A percentile compares a stretch with the other conserved stretches of the same genome.
phyloP scores from a whole-genome alignment of 2,888 invertebrate genomes.

The Boloria euphrosyne region DNA sequence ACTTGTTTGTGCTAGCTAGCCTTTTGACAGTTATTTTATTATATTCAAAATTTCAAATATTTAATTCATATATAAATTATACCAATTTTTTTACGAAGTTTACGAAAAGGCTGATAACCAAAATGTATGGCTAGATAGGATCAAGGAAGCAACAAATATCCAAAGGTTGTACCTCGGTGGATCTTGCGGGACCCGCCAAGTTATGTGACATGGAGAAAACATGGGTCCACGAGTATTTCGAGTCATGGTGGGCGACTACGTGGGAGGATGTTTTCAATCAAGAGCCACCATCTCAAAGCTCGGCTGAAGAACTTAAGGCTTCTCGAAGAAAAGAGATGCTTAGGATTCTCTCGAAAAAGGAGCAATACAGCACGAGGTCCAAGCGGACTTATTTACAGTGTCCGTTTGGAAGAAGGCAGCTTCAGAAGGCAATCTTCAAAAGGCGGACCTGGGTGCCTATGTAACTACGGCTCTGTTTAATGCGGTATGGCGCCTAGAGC shows the following conservation, averaged over 20 bases:
- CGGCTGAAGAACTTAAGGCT: not conserved
- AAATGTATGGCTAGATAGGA: not conserved
- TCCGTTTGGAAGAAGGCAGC: too few relatives aligned
- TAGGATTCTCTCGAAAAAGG: constrained; percentile 49
- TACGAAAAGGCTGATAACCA: too few relatives aligned
- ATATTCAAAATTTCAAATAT: too few relatives aligned
- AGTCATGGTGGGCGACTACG: not conserved
- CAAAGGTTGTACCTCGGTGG: not conserved
- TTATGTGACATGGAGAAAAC: not conserved
- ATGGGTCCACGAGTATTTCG: not conserved
- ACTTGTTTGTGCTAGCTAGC: too few relatives aligned
- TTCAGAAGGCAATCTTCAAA: too few relatives aligned
- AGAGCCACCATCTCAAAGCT: not conserved
- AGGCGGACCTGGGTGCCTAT: not conserved
- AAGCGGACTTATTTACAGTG: not conserved
- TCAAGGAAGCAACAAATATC: not conserved
- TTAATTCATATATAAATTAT: too few relatives aligned
- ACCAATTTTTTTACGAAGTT: too few relatives aligned
- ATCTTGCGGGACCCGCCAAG: not conserved
- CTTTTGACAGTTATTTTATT: too few relatives aligned
- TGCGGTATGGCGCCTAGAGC: not conserved
- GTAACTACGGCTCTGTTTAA: not conserved
- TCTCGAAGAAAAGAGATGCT: constrained; percentile 37
- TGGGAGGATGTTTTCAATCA: not conserved
- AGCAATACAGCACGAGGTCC: not conserved